phyloP scores from a whole-genome alignment of 2,888 invertebrate species.

The Volucella bombylans region DNA sequence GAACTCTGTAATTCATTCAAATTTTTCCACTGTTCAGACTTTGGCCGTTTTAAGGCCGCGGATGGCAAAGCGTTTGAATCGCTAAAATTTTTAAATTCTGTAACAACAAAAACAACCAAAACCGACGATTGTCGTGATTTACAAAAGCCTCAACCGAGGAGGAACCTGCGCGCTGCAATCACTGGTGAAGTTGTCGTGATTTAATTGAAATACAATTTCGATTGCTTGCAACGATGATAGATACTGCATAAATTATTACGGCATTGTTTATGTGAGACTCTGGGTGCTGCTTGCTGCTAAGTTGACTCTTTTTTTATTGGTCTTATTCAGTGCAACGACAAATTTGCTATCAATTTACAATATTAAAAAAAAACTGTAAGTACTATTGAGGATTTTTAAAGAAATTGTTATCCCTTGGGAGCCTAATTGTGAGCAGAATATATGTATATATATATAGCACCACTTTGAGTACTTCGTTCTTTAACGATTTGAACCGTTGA shows the following conservation, averaged over 20 bases:
- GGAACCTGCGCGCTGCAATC: slow-evolving; percentile 54
- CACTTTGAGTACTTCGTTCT: no score
- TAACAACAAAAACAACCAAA: slow-evolving; percentile 48
- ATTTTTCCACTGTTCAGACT: slow-evolving; percentile 64
- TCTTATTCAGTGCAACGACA: slow-evolving; percentile 34
- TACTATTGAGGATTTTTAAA: no score
- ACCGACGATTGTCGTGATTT: slow-evolving; percentile 66
- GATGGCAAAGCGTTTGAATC: slow-evolving; percentile 53
- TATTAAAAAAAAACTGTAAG: neutral
- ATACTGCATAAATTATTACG: slow-evolving; percentile 64
- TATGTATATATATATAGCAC: no score
- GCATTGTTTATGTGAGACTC: slow-evolving; percentile 45
- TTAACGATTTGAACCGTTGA: no score
- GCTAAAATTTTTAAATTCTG: slow-evolving; percentile 61
- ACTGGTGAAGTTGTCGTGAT: slow-evolving; percentile 72
- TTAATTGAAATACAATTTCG: slow-evolving; percentile 74
- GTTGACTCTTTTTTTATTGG: slow-evolving; percentile 22
- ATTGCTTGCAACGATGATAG: slow-evolving; percentile 64
- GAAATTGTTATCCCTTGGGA: no score
- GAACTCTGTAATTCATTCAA: slow-evolving; percentile 74
- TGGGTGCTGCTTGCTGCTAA: neutral
- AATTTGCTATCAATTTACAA: slow-evolving; percentile 50
- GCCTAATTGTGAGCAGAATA: no score
- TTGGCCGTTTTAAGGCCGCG: slow-evolving; percentile 17
- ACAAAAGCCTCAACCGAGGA: slow-evolving; percentile 43